These are phyloP conservation scores for Misgurnus mizolepis DNA, from an alignment of 2,113 vertebrate species.

Conservation along the genomic window DNA sequence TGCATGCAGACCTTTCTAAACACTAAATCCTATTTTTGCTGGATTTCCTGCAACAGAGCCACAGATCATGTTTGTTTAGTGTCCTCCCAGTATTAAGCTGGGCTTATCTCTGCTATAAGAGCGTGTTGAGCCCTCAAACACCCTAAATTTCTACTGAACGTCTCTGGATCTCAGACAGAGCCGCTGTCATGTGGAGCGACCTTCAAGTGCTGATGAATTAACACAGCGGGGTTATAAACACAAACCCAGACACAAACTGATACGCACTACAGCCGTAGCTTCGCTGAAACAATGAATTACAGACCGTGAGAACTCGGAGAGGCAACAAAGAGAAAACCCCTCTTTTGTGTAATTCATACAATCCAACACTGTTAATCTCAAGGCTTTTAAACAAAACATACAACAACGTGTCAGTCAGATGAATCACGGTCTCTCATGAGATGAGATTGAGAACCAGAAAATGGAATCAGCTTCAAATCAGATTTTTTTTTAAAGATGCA, in stretches of 20 bases:
- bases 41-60: background rate
- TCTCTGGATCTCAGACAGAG: constrained; percentile 43
- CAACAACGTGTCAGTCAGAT: constrained; percentile 23
- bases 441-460: constrained; percentile 17
- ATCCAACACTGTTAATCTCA: constrained; percentile 40
- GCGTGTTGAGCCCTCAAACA: constrained; percentile 27
- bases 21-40: background rate
- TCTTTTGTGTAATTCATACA: constrained; percentile 40
- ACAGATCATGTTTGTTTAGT: constrained; percentile 12
- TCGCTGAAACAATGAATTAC: constrained; percentile 7
- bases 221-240: constrained; percentile 40
- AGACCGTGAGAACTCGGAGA: constrained; percentile 26
- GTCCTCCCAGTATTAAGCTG: constrained; percentile 34
- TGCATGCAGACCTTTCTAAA: background rate
- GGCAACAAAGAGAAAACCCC: constrained; percentile 13
- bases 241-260: constrained; percentile 12
- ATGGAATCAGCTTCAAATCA: background rate
- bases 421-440: constrained; percentile 5
- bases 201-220: constrained; percentile 53
- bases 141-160: constrained; percentile 36
- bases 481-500: too few species aligned
- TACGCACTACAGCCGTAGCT: constrained; percentile 7
- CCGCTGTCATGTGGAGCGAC: constrained; percentile 37
- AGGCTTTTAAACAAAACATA: constrained; percentile 23
- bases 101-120: constrained; percentile 50